Percentiles rank a stretch among this genome's conserved stretches.
Conservation (phyloP, 1,140 invertebrate genomes). For the Drosophila jambulina region DNA sequence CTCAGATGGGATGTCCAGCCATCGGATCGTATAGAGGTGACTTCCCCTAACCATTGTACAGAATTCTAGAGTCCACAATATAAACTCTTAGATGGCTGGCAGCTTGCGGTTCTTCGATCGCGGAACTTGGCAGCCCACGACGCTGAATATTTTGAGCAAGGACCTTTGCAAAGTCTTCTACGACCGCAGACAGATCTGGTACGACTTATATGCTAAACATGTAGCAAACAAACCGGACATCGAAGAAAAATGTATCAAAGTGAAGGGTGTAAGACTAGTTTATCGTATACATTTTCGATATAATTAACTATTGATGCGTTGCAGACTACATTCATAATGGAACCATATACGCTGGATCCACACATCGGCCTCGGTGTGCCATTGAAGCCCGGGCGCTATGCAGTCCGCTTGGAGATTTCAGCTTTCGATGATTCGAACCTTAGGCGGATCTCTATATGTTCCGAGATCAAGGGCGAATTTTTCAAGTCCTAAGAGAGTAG, state of each 20-base stretch:
- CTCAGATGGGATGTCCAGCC: neutral
- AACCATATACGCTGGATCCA: neutral
- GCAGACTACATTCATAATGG: neutral
- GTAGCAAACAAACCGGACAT: neutral
- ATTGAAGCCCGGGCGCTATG: neutral
- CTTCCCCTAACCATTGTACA: accelerated
- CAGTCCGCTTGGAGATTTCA: neutral
- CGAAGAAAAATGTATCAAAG: neutral
- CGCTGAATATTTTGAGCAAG: neutral
- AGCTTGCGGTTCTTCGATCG: constrained; percentile 6
- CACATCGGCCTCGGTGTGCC: neutral
- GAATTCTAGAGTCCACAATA: too few species aligned
- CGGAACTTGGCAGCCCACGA: constrained; percentile 16
- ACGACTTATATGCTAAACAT: neutral
- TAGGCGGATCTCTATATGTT: neutral
- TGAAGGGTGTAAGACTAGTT: constrained; percentile 1
- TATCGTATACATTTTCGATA: neutral
- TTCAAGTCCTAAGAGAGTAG: neutral
- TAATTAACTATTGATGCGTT: neutral
- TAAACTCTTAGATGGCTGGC: neutral
- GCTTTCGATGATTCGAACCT: neutral
- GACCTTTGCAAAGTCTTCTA: constrained; percentile 6
- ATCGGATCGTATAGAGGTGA: constrained; percentile 16
- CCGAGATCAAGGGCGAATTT: neutral
- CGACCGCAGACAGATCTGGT: constrained; percentile 13